Conservation (phyloP, 2,888 invertebrate species). For the Baronia brevicornis region DNA sequence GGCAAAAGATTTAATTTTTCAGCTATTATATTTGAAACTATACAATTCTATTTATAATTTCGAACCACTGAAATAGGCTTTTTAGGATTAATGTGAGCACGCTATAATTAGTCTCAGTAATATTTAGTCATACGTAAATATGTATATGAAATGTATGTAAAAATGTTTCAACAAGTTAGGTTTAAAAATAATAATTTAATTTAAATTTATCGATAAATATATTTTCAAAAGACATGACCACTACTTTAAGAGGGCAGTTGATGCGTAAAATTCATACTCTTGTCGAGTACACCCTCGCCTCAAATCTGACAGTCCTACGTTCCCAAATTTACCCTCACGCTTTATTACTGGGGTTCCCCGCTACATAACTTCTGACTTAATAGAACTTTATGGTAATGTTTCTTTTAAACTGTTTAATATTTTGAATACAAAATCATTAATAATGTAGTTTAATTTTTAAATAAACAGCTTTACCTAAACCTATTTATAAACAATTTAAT, state of each 20-base stretch:
- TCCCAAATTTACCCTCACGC: constrained; percentile 10
- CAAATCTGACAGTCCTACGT: constrained; percentile 21
- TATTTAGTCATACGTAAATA: no score
- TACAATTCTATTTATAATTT: not conserved
- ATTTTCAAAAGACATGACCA: constrained; percentile 23
- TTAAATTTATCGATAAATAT: constrained; percentile 10
- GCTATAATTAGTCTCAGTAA: no score
- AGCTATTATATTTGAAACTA: no score
- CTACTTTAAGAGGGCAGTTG: constrained; percentile 23
- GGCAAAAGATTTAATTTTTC: no score
- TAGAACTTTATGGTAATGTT: constrained; percentile 4
- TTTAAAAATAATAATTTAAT: not conserved
- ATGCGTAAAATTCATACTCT: constrained; percentile 43
- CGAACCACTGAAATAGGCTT: not conserved
- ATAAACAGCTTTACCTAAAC: no score
- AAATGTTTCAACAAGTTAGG: no score
- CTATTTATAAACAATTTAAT: no score
- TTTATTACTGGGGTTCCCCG: constrained; percentile 5
- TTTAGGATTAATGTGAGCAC: no score
- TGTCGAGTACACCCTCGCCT: constrained; percentile 25
- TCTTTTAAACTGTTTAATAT: constrained; percentile 3
- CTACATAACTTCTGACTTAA: constrained; percentile 8
- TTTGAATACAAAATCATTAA: no score
- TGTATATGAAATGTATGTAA: no score
- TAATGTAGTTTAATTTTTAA: no score